A percentile compares a stretch with the other conserved stretches of the same genome.
Evolutionary conservation across 2,113 vertebrate genomes (phyloP).

Genomic region (Ciconia stormi): DNA sequence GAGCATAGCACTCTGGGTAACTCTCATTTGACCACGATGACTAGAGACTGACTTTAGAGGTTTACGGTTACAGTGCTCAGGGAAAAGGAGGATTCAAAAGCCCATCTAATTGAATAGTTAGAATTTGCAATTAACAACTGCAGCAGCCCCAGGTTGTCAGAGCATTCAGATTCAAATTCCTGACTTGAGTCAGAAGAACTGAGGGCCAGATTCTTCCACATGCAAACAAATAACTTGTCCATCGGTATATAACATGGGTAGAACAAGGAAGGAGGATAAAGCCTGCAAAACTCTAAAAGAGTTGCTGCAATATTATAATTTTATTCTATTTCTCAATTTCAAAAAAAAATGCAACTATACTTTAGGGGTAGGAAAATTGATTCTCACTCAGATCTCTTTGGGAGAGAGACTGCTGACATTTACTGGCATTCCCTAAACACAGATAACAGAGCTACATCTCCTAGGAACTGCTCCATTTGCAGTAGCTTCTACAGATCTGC

Average conservation of each 20-base stretch:
- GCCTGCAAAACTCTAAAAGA: neutral
- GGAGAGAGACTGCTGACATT: neutral
- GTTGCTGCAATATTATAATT: neutral
- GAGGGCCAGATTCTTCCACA: neutral
- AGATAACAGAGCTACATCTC: neutral
- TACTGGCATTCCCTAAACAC: neutral
- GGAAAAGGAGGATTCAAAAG: neutral
- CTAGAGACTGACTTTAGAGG: neutral
- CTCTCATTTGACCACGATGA: neutral
- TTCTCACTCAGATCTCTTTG: neutral
- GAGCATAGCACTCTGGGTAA: neutral
- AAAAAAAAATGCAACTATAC: neutral
- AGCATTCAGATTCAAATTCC: neutral
- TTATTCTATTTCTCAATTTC: neutral
- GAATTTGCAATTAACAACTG: neutral
- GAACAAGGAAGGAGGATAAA: neutral
- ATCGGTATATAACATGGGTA: neutral
- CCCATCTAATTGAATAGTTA: neutral
- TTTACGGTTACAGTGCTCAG: neutral
- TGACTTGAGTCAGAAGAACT: neutral
- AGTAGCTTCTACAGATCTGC: neutral
- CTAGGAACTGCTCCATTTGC: neutral
- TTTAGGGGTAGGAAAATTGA: neutral
- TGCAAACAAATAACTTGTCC: neutral
- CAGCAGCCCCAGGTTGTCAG: neutral